These are phyloP conservation scores for Salvelinus sp. DNA, from an alignment of 2,113 vertebrate genomes.

Conservation along the genomic window DNA sequence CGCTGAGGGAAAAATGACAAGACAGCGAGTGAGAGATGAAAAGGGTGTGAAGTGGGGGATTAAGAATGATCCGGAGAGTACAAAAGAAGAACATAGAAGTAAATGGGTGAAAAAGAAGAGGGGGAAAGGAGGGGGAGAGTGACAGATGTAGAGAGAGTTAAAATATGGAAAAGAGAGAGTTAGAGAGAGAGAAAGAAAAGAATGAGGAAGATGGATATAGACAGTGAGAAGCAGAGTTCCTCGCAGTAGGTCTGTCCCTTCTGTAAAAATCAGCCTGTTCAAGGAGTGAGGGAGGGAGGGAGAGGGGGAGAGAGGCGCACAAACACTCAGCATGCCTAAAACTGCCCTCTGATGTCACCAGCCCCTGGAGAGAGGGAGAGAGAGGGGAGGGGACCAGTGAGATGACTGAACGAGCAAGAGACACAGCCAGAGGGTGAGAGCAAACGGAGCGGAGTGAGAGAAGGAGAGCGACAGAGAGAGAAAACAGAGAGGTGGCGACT, in stretches of 20 bases:
- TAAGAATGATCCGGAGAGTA: too few species aligned
- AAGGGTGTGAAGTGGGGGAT: background rate
- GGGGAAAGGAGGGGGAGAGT: background rate
- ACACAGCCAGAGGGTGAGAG: conserved; percentile 60
- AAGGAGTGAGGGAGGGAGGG: conserved; percentile 19
- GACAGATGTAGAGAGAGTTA: background rate
- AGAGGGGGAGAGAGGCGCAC: conserved; percentile 17
- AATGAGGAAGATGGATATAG: background rate
- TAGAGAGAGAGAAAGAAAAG: background rate
- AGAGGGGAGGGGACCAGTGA: conserved; percentile 26
- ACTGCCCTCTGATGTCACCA: conserved; percentile 76
- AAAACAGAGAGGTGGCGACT: conserved; percentile 24
- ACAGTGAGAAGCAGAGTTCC: background rate
- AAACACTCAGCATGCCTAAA: conserved; percentile 74
- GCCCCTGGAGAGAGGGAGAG: conserved; percentile 31
- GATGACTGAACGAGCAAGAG: conserved; percentile 58
- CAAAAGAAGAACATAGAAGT: background rate
- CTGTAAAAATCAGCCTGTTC: background rate
- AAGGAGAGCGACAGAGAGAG: conserved; percentile 34
- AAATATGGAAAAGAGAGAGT: background rate
- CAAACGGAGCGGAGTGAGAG: conserved; percentile 48
- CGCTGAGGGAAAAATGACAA: background rate
- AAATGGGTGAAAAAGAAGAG: too few species aligned
- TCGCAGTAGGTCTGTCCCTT: background rate
- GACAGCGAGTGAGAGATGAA: background rate